Evolutionary conservation across 2,888 invertebrate genomes (phyloP).

Genomic region (Cephus pygmeus): DNA sequence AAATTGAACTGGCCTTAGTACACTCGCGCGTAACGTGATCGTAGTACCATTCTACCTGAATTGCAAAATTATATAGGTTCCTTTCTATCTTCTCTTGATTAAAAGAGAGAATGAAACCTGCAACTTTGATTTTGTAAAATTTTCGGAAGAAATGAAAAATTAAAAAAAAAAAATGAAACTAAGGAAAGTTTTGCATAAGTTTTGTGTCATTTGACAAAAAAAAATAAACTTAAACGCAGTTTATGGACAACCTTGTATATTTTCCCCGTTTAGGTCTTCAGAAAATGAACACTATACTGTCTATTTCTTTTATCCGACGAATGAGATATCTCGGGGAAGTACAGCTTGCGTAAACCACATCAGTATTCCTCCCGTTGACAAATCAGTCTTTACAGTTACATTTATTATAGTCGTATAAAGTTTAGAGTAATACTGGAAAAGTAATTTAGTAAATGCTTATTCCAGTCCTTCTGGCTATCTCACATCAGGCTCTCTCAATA

Average conservation of each 20-base stretch:
- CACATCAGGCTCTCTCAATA: not conserved
- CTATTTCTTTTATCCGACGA: not conserved
- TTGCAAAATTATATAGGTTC: not conserved
- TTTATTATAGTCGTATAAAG: not conserved
- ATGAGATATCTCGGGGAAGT: not conserved
- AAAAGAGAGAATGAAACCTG: not conserved
- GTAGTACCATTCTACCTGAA: not conserved
- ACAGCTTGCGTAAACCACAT: not conserved
- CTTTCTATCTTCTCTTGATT: not conserved
- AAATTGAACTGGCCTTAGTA: not conserved
- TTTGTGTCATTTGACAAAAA: not conserved
- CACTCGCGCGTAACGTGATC: not conserved
- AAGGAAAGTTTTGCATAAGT: not conserved
- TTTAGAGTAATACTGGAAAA: not conserved
- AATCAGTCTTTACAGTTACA: not conserved
- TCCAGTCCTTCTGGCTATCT: not conserved
- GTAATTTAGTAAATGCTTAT: not conserved
- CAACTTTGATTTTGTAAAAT: not conserved
- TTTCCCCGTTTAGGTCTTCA: not conserved
- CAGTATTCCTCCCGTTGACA: not conserved
- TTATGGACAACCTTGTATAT: not conserved
- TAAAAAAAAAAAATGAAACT: not conserved
- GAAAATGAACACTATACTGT: not conserved
- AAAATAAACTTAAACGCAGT: not conserved
- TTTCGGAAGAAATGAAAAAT: not conserved